phyloP scores from a whole-genome alignment of 2,888 invertebrate species.

The Trichopoda pennipes region DNA sequence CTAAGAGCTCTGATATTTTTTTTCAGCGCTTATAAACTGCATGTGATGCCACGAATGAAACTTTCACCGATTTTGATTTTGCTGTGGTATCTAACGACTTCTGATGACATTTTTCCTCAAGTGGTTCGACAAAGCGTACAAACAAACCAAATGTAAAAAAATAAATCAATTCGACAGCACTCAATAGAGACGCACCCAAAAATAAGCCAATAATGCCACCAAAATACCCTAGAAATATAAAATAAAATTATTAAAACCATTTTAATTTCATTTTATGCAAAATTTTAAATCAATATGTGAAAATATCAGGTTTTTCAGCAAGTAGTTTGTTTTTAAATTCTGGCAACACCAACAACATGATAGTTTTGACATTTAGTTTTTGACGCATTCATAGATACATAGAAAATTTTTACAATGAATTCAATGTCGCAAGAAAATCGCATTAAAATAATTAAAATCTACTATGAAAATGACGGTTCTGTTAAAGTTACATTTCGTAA shows the following conservation, averaged over 20 bases:
- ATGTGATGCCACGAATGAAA: background rate
- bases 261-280: background rate
- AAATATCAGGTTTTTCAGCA: too few relatives aligned
- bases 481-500: too few relatives aligned
- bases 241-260: background rate
- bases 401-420: too few relatives aligned
- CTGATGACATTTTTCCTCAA: background rate
- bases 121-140: slow-evolving; percentile 69
- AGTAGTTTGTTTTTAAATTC: too few relatives aligned
- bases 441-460: too few relatives aligned
- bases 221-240: slow-evolving; percentile 78
- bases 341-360: too few relatives aligned
- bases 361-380: too few relatives aligned
- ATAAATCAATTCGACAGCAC: slow-evolving; percentile 81
- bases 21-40: slow-evolving; percentile 20
- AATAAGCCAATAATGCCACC: slow-evolving; percentile 82
- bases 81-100: background rate
- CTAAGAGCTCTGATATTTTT: too few relatives aligned
- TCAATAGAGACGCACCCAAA: slow-evolving; percentile 81
- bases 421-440: too few relatives aligned
- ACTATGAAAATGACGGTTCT: too few relatives aligned
- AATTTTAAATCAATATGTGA: background rate
- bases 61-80: slow-evolving; percentile 24
- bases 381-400: too few relatives aligned
- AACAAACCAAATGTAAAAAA: slow-evolving; percentile 77